These are phyloP conservation scores for Phocoena phocoena DNA, from an alignment of 2,113 vertebrate species.

Conservation along the genomic window DNA sequence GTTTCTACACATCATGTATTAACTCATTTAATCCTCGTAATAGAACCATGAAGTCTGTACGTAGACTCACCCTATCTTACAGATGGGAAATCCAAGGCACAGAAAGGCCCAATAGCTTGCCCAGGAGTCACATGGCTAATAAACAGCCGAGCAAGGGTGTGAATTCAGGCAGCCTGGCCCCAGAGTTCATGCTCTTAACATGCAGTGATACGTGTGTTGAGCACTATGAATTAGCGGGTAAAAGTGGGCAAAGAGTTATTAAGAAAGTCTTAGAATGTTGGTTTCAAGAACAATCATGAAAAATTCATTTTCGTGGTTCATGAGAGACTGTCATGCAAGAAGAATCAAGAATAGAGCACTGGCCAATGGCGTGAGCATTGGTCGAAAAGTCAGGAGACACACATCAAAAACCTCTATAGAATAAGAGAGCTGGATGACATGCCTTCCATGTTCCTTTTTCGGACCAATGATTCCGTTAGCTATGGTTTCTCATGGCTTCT, in stretches of 20 bases:
- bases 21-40: background rate
- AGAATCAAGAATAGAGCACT: background rate
- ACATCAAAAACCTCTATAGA: background rate
- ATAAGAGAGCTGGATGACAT: background rate
- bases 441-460: background rate
- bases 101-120: background rate
- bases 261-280: background rate
- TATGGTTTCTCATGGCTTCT: slow-evolving; percentile 8
- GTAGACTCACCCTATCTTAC: background rate
- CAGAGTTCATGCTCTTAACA: background rate
- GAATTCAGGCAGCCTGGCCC: background rate
- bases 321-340: background rate
- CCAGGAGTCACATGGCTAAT: background rate
- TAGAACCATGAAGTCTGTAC: background rate
- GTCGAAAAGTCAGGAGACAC: background rate
- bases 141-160: background rate
- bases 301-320: background rate
- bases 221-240: background rate
- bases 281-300: background rate
- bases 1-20: background rate
- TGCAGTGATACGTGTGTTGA: background rate
- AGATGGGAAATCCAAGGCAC: background rate
- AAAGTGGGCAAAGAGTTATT: background rate
- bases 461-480: background rate
- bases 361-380: background rate